phyloP scores from a whole-genome alignment of 2,888 invertebrate genomes.

The Amiota minor region DNA sequence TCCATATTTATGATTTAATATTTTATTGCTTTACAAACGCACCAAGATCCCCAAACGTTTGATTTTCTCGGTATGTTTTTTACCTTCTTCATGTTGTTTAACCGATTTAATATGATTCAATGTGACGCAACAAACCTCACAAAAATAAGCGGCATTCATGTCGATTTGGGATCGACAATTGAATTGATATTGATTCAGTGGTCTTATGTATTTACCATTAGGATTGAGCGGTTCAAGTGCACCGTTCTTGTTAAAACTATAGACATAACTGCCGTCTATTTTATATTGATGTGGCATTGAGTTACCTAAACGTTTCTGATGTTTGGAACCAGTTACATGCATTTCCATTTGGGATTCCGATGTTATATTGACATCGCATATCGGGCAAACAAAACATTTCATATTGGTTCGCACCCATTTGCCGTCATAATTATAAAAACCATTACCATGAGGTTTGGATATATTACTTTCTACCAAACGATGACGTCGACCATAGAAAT shows the following conservation, averaged over 20 bases:
- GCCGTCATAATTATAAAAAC: constrained; percentile 46
- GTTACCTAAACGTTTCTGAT: constrained; percentile 47
- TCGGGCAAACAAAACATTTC: constrained; percentile 51
- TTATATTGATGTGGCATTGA: not conserved
- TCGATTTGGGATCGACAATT: not conserved
- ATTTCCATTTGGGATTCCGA: constrained; percentile 57
- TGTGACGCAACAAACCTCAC: constrained; percentile 51
- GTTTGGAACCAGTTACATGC: constrained; percentile 52
- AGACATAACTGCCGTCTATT: constrained; percentile 47
- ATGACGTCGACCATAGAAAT: constrained; percentile 56
- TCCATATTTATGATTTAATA: too few species aligned
- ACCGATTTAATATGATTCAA: constrained; percentile 57
- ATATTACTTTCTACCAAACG: constrained; percentile 48
- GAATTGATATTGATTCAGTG: constrained; percentile 13
- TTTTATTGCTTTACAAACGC: too few species aligned
- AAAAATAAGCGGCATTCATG: constrained; percentile 45
- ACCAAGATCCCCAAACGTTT: constrained; percentile 2
- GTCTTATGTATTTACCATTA: constrained; percentile 32
- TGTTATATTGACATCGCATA: constrained; percentile 57
- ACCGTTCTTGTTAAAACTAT: constrained; percentile 46
- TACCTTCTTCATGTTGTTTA: constrained; percentile 54
- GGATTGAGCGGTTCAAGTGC: constrained; percentile 47
- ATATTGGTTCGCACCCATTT: constrained; percentile 56
- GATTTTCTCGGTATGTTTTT: constrained; percentile 48
- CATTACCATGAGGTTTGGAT: constrained; percentile 46